Evolutionary conservation across 2,888 invertebrate genomes (phyloP), one percentile per base, ranked within the genome.

Genomic region (Ecliptopera silaceata): DNA sequence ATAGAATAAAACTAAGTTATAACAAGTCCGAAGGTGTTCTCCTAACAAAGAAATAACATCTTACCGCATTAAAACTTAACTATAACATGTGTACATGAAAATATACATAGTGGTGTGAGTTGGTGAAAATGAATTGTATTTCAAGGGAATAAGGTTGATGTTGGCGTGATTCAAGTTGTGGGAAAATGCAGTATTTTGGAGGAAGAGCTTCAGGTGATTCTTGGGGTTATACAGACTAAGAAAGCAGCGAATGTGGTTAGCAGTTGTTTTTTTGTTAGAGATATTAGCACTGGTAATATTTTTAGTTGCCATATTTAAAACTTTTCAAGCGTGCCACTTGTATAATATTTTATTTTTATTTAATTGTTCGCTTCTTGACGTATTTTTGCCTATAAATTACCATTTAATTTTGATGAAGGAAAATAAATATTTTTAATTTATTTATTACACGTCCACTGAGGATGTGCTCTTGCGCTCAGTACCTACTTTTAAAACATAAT

Each of bases 21-120:
- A 74, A 75, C 68, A 66, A 70, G 64, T 67, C 63, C 65, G 69
- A 20, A 62, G 64, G 68, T 66, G 69, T 68, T 68, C 71, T 66
- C 68, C 72, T 76, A 76, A 72, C 74, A 77, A 78, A 79, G 74
- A 79, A 80, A 80, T 77, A 81, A 74, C 72, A 64, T 66, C 69
- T 57, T 65, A 72, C 72, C 68, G 68, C 77, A 76, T 79, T 79
- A 77, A 74, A 77, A 76, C 75, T 76, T 71, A 59, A 73, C 64
- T 72, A 73, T 69, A 75, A 59, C 59, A 75, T 71, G 70, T 74
- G 73, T 72, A 72, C 69, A 20, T 36, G 45, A 57, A 53, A 53
- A 58, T 49, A 58, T 54, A 53, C 58, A 50, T 42, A 42, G 49
- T n/a, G 39, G 31, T 36, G n/a, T 36, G 38, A 43, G 45, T 29